phyloP scores from a whole-genome alignment of 2,113 vertebrate species.

The Eclectus roratus region DNA sequence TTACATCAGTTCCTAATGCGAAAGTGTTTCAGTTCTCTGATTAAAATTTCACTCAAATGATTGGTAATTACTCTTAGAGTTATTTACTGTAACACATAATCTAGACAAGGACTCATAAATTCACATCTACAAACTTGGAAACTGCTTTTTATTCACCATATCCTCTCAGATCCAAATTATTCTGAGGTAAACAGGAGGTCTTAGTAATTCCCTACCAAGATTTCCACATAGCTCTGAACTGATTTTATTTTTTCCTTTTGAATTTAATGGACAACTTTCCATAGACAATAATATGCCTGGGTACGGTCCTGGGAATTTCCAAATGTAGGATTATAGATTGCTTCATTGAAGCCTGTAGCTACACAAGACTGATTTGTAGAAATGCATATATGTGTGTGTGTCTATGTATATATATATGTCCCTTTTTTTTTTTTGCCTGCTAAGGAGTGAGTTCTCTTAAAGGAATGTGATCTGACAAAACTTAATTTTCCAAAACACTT shows the following conservation, averaged over 20 bases:
- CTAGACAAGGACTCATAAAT: conserved; percentile 48
- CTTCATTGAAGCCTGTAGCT: not conserved
- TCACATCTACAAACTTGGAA: not conserved
- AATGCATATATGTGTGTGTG: not conserved
- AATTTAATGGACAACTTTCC: not conserved
- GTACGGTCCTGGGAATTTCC: not conserved
- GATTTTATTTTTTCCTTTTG: not conserved
- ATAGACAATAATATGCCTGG: not conserved
- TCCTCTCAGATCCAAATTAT: not conserved
- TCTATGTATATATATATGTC: not conserved
- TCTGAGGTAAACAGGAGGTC: not conserved
- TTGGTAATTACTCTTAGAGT: conserved; percentile 43
- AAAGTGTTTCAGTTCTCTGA: conserved; percentile 36
- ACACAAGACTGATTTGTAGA: not conserved
- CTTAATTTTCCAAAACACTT: not conserved
- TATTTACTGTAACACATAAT: conserved; percentile 54
- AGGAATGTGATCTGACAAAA: not conserved
- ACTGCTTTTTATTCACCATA: not conserved
- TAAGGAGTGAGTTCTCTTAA: not conserved
- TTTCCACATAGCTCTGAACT: not conserved
- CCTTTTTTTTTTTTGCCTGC: not conserved
- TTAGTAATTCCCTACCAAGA: not conserved
- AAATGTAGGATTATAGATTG: not conserved
- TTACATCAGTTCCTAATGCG: not conserved
- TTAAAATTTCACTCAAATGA: conserved; percentile 36